Percentiles rank a stretch among this genome's conserved stretches.
Conservation (phyloP, 2,113 vertebrate genomes). For the Rhineura floridana region DNA sequence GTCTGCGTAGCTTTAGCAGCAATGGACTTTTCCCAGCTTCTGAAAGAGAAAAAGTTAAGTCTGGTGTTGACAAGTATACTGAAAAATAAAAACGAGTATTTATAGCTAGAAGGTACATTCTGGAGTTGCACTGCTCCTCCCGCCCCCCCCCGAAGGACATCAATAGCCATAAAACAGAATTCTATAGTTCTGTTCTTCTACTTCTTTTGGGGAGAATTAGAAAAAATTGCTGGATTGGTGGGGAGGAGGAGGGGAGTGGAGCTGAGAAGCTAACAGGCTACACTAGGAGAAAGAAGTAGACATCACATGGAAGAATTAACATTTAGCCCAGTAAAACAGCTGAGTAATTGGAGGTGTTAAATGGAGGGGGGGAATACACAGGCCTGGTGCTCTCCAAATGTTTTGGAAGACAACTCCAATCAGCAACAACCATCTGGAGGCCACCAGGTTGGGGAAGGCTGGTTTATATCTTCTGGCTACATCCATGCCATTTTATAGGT, state of each 20-base stretch:
- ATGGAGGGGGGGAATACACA: too few relatives aligned
- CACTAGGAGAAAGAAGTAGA: not conserved
- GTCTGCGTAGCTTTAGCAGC: not conserved
- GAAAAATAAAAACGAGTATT: slow-evolving; percentile 27
- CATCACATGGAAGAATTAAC: not conserved
- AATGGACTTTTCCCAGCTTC: not conserved
- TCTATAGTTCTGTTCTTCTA: slow-evolving; percentile 13
- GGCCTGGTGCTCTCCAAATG: too few relatives aligned
- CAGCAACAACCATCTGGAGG: too few relatives aligned
- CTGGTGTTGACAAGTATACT: slow-evolving; percentile 18
- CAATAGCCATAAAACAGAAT: slow-evolving; percentile 18
- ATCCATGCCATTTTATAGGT: not conserved
- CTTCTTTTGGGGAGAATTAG: slow-evolving; percentile 8
- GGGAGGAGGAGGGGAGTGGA: too few relatives aligned
- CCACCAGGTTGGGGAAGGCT: too few relatives aligned
- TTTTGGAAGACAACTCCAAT: not conserved
- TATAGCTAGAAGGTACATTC: slow-evolving; percentile 21
- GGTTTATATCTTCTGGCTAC: not conserved
- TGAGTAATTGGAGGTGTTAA: not conserved
- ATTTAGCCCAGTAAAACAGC: not conserved
- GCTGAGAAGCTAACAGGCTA: not conserved
- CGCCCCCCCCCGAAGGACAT: not conserved
- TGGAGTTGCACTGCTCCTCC: not conserved
- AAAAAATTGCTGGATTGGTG: not conserved
- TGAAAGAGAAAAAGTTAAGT: not conserved